Conservation (phyloP, 1,140 invertebrate species). For the Paracyclopina nana region DNA sequence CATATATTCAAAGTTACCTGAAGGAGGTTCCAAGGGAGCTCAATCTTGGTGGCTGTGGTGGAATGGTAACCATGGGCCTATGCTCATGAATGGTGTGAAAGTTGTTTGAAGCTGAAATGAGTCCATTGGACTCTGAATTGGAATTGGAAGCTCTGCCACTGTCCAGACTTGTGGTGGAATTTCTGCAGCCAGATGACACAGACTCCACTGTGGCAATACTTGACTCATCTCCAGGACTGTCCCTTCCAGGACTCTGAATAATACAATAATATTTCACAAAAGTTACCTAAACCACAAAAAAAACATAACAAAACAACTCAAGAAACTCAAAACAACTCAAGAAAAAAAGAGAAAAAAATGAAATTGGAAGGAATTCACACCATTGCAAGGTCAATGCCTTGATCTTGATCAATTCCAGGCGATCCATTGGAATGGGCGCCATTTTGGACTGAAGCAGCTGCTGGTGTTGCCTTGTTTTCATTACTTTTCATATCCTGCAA, state of each 20-base stretch:
- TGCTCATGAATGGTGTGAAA: not conserved
- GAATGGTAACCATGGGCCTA: too few relatives aligned
- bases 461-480: too few relatives aligned
- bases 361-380: not conserved
- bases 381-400: not conserved
- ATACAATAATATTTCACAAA: constrained; percentile 4
- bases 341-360: not conserved
- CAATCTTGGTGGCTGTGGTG: too few relatives aligned
- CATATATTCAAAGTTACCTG: too few relatives aligned
- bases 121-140: constrained; percentile 15
- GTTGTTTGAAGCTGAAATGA: constrained; percentile 23
- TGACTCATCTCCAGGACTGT: constrained; percentile 67
- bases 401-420: not conserved
- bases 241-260: constrained; percentile 61
- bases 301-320: not conserved
- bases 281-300: not conserved
- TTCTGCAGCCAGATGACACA: constrained; percentile 27
- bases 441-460: too few relatives aligned
- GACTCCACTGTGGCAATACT: constrained; percentile 32
- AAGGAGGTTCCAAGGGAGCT: constrained; percentile 20
- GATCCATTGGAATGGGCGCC: too few relatives aligned
- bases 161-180: constrained; percentile 72
- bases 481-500: too few relatives aligned
- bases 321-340: not conserved
- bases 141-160: constrained; percentile 62